These are phyloP conservation scores for Gymnorhina tibicen DNA, from an alignment of 2,113 vertebrate genomes.

Conservation along the genomic window DNA sequence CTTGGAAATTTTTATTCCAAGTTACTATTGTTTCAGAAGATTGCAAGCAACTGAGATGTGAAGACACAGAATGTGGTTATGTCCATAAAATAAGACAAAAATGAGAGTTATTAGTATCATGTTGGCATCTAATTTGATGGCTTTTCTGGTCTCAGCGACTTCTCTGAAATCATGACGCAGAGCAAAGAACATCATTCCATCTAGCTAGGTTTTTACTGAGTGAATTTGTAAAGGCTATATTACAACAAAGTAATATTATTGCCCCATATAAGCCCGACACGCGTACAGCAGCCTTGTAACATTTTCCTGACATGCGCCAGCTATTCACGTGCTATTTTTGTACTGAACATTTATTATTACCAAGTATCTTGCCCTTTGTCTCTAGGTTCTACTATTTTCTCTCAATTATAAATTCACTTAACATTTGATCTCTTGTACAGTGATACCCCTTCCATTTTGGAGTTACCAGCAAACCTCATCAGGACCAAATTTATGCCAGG, in stretches of 20 bases:
- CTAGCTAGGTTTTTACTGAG: neutral
- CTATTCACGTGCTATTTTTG: neutral
- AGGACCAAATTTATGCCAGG: neutral
- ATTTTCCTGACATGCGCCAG: neutral
- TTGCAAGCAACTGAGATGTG: neutral
- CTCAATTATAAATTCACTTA: neutral
- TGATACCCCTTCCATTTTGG: neutral
- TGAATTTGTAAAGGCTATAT: neutral
- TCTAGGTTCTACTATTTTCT: neutral
- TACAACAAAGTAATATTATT: neutral
- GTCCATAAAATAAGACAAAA: neutral
- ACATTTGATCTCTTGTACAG: neutral
- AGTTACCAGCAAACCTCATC: neutral
- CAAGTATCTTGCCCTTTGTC: neutral
- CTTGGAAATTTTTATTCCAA: neutral
- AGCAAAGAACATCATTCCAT: neutral
- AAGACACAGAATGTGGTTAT: neutral
- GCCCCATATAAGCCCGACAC: neutral
- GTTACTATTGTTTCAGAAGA: neutral
- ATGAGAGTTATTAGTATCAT: neutral
- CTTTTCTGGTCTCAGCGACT: neutral
- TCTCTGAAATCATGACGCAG: neutral
- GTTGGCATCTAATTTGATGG: neutral
- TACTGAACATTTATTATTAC: neutral
- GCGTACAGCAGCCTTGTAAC: neutral